Evolutionary conservation across 2,113 vertebrate species (phyloP), one percentile per base, ranked within the genome.

Genomic region (Dipodomys stephensi): DNA sequence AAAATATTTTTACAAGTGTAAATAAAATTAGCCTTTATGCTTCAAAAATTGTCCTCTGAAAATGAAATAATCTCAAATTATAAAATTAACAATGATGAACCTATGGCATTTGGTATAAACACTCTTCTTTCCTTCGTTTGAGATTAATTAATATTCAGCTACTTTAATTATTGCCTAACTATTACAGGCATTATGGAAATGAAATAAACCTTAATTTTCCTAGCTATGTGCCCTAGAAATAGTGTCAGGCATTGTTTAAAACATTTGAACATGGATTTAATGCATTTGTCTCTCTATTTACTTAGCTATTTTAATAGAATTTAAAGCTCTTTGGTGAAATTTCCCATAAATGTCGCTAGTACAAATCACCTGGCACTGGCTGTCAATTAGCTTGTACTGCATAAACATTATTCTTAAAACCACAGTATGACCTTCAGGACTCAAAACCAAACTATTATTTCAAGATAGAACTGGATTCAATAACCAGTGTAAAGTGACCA

Each of bases 221-320:
- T 87, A 60, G 19, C 44, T 80, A 39, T 46, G 49, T 77, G 2
- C 13, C 30, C 46, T 74, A 25, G 27, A 90, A 94, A 80, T 76
- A 90, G 83, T 82, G 7, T 13, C 49, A 83, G 32, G 77, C 28
- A 49, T 83, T 62, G 15, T 86, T 85, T 91, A 74, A 91, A 89
- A 78, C 39, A 60, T 69, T 25, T 91, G 30, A 89, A 91, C 5
- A 9, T 82, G 64, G 72, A 72, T 60, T 83, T 2, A 7, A 81
- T 57, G 53, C 35, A 35, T 65, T 57, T 60, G 22, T 74, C 12
- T 89, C 57, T 85, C 35, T 83, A 57, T 57, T 86, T 23, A 80
- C 12, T 73, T 95, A 1, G 80, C 53, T 91, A 19, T 88, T 96
- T 96, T 84, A 90, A 46, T 84, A 89, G 16, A 9, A 94, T 74